phyloP scores from a whole-genome alignment of 2,888 invertebrate species.

The Thelaira solivaga region DNA sequence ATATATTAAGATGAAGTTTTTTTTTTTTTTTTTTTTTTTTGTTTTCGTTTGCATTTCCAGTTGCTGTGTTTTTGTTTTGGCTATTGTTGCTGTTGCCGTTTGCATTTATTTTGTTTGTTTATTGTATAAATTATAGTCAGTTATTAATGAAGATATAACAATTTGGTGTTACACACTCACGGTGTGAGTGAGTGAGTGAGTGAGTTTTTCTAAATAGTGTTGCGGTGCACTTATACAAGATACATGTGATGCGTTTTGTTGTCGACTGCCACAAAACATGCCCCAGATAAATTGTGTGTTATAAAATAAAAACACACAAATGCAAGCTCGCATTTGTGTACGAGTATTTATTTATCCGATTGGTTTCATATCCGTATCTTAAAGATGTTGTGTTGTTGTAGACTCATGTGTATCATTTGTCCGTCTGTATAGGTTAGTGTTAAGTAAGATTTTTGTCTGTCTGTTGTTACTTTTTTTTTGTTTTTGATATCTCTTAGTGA shows the following conservation, averaged over 20 bases:
- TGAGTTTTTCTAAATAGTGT: neutral
- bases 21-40: neutral
- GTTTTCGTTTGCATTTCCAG: neutral
- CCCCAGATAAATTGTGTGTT: conserved; percentile 45
- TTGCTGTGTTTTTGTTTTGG: neutral
- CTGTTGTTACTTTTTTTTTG: neutral
- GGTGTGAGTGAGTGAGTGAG: neutral
- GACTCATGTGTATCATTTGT: conserved; percentile 10
- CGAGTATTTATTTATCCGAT: conserved; percentile 41
- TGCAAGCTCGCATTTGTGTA: neutral
- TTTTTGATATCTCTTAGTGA: conserved; percentile 48
- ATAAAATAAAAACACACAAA: neutral
- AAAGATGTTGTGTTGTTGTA: conserved; percentile 43
- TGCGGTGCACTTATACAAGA: neutral
- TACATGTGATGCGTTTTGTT: conserved; percentile 31
- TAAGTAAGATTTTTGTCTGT: conserved; percentile 12
- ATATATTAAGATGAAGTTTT: conserved; percentile 43
- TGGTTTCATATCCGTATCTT: conserved; percentile 49
- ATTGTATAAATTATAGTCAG: conserved; percentile 46
- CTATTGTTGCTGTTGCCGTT: neutral
- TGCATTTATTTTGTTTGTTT: neutral
- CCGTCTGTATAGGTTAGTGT: conserved; percentile 7
- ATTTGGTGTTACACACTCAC: conserved; percentile 18
- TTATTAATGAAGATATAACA: conserved; percentile 52
- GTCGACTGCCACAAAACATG: conserved; percentile 44